Evolutionary conservation across 2,113 vertebrate genomes (phyloP).

Genomic region (Tragelaphus scriptus): DNA sequence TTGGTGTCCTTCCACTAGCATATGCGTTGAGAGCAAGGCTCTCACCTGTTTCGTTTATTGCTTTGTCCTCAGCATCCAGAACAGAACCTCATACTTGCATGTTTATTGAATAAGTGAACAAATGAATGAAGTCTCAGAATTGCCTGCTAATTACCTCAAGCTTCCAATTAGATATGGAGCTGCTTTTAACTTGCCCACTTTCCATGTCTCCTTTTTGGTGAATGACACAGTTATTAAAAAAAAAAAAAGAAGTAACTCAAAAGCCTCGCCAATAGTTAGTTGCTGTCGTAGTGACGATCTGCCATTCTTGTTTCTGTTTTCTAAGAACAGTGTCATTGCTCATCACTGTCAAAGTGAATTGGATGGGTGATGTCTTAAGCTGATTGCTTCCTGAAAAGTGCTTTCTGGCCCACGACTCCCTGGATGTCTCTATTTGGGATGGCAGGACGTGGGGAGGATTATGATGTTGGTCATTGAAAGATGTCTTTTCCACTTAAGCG

Average conservation of each 20-base stretch:
- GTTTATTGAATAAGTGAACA: background rate
- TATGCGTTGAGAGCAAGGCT: background rate
- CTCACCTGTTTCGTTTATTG: background rate
- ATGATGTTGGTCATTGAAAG: conserved; percentile 15
- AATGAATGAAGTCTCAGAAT: background rate
- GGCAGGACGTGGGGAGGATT: background rate
- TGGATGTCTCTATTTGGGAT: background rate
- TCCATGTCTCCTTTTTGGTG: background rate
- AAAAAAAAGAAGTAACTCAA: background rate
- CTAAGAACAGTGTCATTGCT: background rate
- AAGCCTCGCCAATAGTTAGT: background rate
- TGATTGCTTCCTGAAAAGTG: conserved; percentile 30
- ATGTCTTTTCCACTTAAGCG: background rate
- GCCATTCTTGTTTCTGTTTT: background rate
- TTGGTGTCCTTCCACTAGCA: background rate
- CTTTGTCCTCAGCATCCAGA: background rate
- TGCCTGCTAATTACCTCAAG: background rate
- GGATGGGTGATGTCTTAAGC: background rate
- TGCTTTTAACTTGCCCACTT: background rate
- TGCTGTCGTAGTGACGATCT: background rate
- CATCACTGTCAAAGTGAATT: background rate
- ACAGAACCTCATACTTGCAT: background rate
- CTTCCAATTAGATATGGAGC: background rate
- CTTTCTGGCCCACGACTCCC: background rate
- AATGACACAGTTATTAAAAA: background rate